Evolutionary conservation across 2,888 invertebrate species (phyloP), one percentile per base, ranked within the genome.

Genomic region (Chrysolina oricalcia): DNA sequence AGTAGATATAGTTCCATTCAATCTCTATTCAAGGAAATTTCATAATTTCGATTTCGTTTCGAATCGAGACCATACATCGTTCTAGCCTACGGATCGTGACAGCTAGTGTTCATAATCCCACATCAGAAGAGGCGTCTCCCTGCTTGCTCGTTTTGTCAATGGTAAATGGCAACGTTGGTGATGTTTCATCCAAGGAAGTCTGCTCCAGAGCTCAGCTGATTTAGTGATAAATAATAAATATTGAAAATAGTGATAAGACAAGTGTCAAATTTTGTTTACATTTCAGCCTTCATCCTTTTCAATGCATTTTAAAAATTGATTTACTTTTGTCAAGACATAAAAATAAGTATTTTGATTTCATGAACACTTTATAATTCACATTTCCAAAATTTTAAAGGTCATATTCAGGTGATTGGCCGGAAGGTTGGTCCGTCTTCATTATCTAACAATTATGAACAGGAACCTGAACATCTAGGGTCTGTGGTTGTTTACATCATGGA

Each of bases 401-500:
- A 13, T 10, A 59, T 17, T 59, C 15, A 13, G 35, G 59, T 15
- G 35, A 9, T 27, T 59, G 59, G 27, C 15, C 11, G 21, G 4
- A 21, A 21, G 53, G 21, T 53, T 53, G 21, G 21, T 11, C 13
- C 6, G 19, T 53, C 21, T 53, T 21, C 53, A 53, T 53, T 53
- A 59, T 35, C 59, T 27, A 35, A 35, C 15, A 59, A 59, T 59
- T 27, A 59, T 59, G 59, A 27, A 27, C 59, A 35, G 15, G 15
- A 46, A 4, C 15, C 27, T 27, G 59, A 35, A 35, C 13, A 35
- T 9, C 71, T 71, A 70, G 46, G 43, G 43, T 62, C 46, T 43
- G 62, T 19, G 48, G 63, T 27, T 62, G 66, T 70, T 69, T 50
- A 46, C 67, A 78, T 77, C 76, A 87, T 88, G 84, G 90, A 90